Conservation (phyloP, 2,888 invertebrate genomes). For the Anaspis maculata region DNA sequence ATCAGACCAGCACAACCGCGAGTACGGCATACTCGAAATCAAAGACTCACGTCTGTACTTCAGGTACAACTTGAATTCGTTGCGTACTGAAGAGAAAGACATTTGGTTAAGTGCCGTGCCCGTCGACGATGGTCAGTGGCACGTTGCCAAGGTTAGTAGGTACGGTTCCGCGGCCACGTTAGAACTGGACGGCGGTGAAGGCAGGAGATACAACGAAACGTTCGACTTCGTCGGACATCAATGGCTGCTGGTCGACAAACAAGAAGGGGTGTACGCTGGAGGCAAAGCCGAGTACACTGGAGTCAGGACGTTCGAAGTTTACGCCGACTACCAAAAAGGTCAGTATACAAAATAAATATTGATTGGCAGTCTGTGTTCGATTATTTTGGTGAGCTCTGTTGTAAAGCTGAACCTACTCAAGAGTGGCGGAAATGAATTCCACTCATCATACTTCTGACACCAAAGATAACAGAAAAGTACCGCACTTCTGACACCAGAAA, state of each 20-base stretch:
- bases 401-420: too few species aligned
- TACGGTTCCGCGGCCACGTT: slow-evolving; percentile 89
- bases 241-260: slow-evolving; percentile 86
- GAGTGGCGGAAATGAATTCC: too few species aligned
- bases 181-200: slow-evolving; percentile 92
- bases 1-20: slow-evolving; percentile 87
- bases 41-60: slow-evolving; percentile 85
- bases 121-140: slow-evolving; percentile 96
- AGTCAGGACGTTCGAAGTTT: slow-evolving; percentile 87
- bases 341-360: slow-evolving; percentile 30
- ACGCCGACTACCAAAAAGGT: slow-evolving; percentile 91
- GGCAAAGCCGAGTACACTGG: slow-evolving; percentile 94
- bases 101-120: slow-evolving; percentile 84
- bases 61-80: slow-evolving; percentile 85
- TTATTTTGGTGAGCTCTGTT: neutral
- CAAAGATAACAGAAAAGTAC: too few species aligned
- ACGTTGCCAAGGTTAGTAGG: slow-evolving; percentile 83
- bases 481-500: too few species aligned
- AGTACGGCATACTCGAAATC: slow-evolving; percentile 87
- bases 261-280: slow-evolving; percentile 91
- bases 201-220: slow-evolving; percentile 85
- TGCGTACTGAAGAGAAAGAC: slow-evolving; percentile 82
- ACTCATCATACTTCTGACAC: too few species aligned
- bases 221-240: slow-evolving; percentile 87
- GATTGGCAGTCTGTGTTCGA: neutral